Conservation (phyloP, 2,113 vertebrate genomes). For the Ctenomys sociabilis region DNA sequence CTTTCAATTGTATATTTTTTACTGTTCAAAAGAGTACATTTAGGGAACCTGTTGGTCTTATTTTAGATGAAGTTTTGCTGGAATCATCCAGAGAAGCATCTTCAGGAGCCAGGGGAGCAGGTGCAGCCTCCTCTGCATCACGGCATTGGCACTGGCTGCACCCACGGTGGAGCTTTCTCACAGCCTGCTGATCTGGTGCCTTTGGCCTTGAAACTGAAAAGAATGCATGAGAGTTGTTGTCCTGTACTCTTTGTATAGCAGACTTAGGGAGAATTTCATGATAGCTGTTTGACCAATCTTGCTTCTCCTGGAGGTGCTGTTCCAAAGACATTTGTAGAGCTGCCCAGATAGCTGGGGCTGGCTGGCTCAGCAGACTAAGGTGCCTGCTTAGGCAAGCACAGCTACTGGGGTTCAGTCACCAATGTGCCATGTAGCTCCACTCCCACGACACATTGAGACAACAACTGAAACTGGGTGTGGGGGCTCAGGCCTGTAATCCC, state of each 20-base stretch:
- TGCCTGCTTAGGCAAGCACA: too few relatives aligned
- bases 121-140: not conserved
- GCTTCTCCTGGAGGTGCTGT: not conserved
- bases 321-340: too few relatives aligned
- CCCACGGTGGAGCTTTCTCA: not conserved
- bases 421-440: too few relatives aligned
- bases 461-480: too few relatives aligned
- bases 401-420: too few relatives aligned
- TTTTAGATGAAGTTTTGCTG: not conserved
- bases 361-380: too few relatives aligned
- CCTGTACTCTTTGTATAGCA: not conserved
- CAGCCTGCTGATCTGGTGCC: not conserved
- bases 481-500: too few relatives aligned
- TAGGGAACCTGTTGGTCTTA: not conserved
- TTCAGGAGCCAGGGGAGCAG: not conserved
- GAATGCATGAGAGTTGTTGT: accelerated
- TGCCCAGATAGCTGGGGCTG: too few relatives aligned
- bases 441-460: too few relatives aligned
- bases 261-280: not conserved
- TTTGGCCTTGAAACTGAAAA: not conserved
- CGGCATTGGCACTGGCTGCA: too few relatives aligned
- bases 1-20: not conserved
- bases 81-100: not conserved
- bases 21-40: not conserved
- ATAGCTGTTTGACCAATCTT: too few relatives aligned